A percentile compares a stretch with the other conserved stretches of the same genome.
phyloP scores from a whole-genome alignment of 2,797 vertebrate species.

The Sylvilagus floridanus region DNA sequence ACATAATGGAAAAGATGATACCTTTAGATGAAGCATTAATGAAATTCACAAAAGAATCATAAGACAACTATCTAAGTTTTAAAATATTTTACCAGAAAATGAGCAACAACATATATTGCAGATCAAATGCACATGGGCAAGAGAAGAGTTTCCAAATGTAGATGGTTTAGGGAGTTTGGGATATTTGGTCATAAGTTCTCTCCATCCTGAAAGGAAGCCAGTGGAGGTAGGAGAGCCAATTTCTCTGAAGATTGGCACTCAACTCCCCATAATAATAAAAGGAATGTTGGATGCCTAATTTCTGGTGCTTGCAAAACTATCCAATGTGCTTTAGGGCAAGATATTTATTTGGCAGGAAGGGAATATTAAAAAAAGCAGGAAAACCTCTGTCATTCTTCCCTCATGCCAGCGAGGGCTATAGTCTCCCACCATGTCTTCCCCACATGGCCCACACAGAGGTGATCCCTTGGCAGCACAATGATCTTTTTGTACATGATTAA shows the following conservation, averaged over 20 bases:
- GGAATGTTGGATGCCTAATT: slow-evolving; percentile 34
- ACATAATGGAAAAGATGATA: slow-evolving; percentile 56
- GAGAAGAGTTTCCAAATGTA: slow-evolving; percentile 53
- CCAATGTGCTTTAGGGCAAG: slow-evolving; percentile 30
- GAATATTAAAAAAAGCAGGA: neutral
- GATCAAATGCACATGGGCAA: slow-evolving; percentile 47
- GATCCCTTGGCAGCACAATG: neutral
- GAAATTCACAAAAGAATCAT: slow-evolving; percentile 64
- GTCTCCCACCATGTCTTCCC: neutral
- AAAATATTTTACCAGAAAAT: slow-evolving; percentile 72
- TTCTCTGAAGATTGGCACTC: slow-evolving; percentile 60
- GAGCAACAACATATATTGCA: slow-evolving; percentile 64
- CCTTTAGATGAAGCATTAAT: slow-evolving; percentile 66
- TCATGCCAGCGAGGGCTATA: neutral
- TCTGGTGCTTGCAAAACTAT: slow-evolving; percentile 33
- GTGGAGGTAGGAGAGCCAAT: slow-evolving; percentile 25
- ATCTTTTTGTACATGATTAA: neutral
- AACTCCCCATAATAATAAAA: slow-evolving; percentile 64
- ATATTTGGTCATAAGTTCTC: neutral
- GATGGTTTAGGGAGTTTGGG: slow-evolving; percentile 43
- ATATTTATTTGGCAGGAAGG: neutral
- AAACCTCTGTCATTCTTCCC: neutral
- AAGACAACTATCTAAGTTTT: slow-evolving; percentile 69
- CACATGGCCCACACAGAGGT: neutral
- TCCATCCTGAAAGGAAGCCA: slow-evolving; percentile 65